These are phyloP conservation scores for Gallinago nigripennis DNA, from an alignment of 2,797 vertebrate species.

Conservation along the genomic window DNA sequence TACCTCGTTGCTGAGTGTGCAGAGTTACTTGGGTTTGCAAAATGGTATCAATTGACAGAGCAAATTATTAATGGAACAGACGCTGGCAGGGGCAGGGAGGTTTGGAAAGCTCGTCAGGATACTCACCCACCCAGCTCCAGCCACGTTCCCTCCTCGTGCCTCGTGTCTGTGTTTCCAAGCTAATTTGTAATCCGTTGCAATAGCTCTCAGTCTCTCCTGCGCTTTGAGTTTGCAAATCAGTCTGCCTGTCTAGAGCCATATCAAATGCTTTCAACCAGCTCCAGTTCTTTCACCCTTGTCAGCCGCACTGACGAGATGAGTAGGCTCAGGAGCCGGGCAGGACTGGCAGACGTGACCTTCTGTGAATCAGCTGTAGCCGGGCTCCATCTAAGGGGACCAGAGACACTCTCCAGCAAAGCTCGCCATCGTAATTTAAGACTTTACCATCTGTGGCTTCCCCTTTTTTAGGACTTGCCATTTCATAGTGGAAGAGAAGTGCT, in stretches of 20 bases:
- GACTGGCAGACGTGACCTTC: background rate
- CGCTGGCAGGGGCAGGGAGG: background rate
- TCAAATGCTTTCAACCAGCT: background rate
- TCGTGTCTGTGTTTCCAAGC: background rate
- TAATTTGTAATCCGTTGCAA: conserved; percentile 31
- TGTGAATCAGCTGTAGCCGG: background rate
- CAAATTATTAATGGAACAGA: conserved; percentile 38
- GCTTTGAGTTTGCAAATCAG: conserved; percentile 14
- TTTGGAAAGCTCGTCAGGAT: background rate
- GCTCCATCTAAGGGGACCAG: background rate
- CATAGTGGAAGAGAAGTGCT: background rate
- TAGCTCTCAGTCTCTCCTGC: background rate
- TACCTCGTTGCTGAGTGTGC: background rate
- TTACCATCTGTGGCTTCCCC: background rate
- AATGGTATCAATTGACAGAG: background rate
- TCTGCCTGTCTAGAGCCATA: conserved; percentile 24
- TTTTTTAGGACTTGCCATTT: background rate
- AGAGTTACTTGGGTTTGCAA: background rate
- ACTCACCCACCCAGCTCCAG: background rate
- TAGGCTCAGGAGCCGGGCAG: background rate
- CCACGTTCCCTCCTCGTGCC: background rate
- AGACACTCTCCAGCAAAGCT: background rate
- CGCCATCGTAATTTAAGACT: background rate
- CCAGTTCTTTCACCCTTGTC: background rate
- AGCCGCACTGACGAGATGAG: background rate